These are phyloP conservation scores for Azorinus chamasolen DNA, from an alignment of 2,888 invertebrate genomes.

Conservation along the genomic window DNA sequence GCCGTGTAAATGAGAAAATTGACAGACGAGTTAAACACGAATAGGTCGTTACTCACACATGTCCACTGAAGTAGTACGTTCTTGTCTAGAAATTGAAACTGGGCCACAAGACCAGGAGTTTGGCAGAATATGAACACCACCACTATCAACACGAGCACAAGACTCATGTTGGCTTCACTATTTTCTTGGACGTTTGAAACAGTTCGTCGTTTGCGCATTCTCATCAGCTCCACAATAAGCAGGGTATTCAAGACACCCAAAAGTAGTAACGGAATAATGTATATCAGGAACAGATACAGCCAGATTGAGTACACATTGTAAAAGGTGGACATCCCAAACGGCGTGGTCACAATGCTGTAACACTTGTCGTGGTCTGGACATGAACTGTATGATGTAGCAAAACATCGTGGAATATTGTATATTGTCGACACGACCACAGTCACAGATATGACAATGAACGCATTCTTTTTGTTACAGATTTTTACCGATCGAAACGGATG, in stretches of 20 bases:
- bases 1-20: constrained; percentile 85
- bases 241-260: constrained; percentile 78
- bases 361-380: constrained; percentile 47
- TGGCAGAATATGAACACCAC: constrained; percentile 85
- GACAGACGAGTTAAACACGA: constrained; percentile 83
- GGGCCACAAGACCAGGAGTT: constrained; percentile 81
- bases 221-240: constrained; percentile 80
- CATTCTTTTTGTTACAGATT: constrained; percentile 77
- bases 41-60: constrained; percentile 80
- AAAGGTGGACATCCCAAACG: constrained; percentile 70
- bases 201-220: constrained; percentile 75
- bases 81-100: constrained; percentile 76
- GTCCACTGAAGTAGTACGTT: constrained; percentile 76
- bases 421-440: constrained; percentile 72
- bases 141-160: constrained; percentile 83
- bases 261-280: constrained; percentile 75
- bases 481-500: constrained; percentile 80
- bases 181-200: constrained; percentile 80
- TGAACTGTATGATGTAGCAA: constrained; percentile 65
- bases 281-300: constrained; percentile 77
- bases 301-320: constrained; percentile 74
- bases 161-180: constrained; percentile 82
- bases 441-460: constrained; percentile 72
- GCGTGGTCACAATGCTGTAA: constrained; percentile 68
- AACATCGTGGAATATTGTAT: constrained; percentile 81